phyloP scores from a whole-genome alignment of 2,888 invertebrate species.

The Siphlonurus alternatus region DNA sequence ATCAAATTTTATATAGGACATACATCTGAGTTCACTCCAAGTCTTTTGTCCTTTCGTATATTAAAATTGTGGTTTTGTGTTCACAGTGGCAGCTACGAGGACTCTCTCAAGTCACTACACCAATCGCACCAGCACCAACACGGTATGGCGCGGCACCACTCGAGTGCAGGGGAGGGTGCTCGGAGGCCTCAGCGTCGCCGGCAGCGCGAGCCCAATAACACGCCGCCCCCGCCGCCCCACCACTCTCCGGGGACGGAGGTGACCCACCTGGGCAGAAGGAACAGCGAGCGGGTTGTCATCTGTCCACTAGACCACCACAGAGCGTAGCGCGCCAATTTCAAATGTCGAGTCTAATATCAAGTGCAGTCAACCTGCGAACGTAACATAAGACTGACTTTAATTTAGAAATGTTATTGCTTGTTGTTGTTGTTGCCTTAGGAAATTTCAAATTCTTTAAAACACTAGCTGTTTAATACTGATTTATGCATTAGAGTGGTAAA shows the following conservation, averaged over 20 bases:
- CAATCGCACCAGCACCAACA: conserved; percentile 29
- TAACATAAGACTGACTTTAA: no score
- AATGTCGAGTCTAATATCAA: no score
- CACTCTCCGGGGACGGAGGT: not conserved
- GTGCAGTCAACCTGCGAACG: no score
- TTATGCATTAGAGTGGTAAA: no score
- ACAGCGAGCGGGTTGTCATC: not conserved
- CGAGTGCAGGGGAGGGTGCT: not conserved
- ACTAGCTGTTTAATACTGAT: no score
- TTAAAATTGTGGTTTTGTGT: no score
- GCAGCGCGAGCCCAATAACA: conserved; percentile 9
- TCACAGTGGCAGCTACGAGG: conserved; percentile 57
- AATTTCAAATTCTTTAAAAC: no score
- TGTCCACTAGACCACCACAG: conserved; percentile 1
- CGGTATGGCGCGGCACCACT: conserved; percentile 3
- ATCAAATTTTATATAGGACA: no score
- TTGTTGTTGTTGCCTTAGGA: no score
- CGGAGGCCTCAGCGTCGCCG: not conserved
- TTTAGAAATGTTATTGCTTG: no score
- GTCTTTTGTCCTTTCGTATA: no score
- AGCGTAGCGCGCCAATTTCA: not conserved
- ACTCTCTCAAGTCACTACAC: conserved; percentile 52
- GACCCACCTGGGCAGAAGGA: not conserved
- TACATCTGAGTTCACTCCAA: no score
- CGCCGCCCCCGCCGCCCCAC: conserved; percentile 4